phyloP scores from a whole-genome alignment of 2,113 vertebrate genomes.

The Gobius niger region DNA sequence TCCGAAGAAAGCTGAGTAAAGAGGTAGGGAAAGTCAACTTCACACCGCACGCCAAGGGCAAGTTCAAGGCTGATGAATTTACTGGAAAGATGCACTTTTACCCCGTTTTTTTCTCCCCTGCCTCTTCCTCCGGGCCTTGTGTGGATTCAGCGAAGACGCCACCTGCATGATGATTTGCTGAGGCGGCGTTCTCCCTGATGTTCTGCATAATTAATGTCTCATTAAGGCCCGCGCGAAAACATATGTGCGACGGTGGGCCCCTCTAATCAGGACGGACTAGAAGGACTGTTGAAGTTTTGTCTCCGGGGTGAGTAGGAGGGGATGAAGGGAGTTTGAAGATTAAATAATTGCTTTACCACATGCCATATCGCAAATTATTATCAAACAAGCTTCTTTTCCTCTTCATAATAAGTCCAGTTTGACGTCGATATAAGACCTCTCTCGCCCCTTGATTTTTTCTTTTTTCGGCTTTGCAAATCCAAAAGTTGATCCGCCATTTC shows the following conservation, averaged over 20 bases:
- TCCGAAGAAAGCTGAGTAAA: conserved; percentile 54
- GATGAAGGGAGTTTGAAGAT: conserved; percentile 6
- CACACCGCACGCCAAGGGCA: conserved; percentile 38
- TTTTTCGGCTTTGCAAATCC: no score
- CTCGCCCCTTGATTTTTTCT: no score
- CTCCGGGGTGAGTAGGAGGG: conserved; percentile 35
- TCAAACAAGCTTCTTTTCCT: no score
- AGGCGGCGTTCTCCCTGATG: conserved; percentile 51
- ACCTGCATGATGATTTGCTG: conserved; percentile 60
- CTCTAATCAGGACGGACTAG: conserved; percentile 66
- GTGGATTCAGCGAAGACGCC: conserved; percentile 31
- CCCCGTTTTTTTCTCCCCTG: conserved; percentile 6
- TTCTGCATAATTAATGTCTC: conserved; percentile 74
- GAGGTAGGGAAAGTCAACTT: conserved; percentile 30
- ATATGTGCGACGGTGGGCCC: conserved; percentile 55
- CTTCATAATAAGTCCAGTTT: no score
- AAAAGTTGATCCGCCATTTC: no score
- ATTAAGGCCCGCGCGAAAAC: conserved; percentile 68
- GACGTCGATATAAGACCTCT: no score
- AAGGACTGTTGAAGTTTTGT: conserved; percentile 48
- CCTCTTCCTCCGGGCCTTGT: conserved; percentile 12
- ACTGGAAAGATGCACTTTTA: conserved; percentile 30
- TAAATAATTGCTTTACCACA: background rate
- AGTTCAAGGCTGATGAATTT: conserved; percentile 52
- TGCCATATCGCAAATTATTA: no score